These are phyloP conservation scores for Graptemys geographica DNA, from an alignment of 2,797 vertebrate genomes.

Conservation along the genomic window DNA sequence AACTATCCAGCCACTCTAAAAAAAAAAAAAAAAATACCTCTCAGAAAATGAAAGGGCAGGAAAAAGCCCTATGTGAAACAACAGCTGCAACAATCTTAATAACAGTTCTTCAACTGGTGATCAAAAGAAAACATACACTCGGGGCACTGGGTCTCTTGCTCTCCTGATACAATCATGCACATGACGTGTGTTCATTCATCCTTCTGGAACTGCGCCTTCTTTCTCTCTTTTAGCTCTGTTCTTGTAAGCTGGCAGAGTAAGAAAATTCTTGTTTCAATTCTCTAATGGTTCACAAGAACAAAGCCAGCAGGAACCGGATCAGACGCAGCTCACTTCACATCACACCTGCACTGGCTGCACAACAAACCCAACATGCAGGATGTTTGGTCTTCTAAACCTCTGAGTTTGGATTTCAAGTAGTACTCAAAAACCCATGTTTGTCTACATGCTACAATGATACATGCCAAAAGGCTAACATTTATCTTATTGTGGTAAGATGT, in stretches of 20 bases:
- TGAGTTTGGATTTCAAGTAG: neutral
- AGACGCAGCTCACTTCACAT: neutral
- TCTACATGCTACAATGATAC: neutral
- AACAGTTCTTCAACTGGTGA: neutral
- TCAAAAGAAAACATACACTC: neutral
- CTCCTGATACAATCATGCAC: neutral
- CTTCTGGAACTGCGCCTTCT: neutral
- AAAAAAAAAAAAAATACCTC: neutral
- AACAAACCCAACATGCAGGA: neutral
- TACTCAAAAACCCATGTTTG: neutral
- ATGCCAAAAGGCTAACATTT: neutral
- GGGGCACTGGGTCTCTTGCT: neutral
- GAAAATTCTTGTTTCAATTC: constrained; percentile 1
- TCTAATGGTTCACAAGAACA: constrained; percentile 23
- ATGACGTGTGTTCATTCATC: neutral
- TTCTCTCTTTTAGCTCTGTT: neutral
- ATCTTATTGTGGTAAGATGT: neutral
- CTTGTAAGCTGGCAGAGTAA: neutral
- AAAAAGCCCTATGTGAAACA: neutral
- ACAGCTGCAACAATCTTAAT: neutral
- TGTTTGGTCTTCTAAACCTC: neutral
- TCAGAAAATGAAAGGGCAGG: neutral
- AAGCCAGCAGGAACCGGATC: neutral
- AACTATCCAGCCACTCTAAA: neutral
- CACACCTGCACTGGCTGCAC: neutral